Evolutionary conservation across 35 echinoderm and acorn worm genomes (phyloP).

Genomic region (Strongylocentrotus purpuratus): DNA sequence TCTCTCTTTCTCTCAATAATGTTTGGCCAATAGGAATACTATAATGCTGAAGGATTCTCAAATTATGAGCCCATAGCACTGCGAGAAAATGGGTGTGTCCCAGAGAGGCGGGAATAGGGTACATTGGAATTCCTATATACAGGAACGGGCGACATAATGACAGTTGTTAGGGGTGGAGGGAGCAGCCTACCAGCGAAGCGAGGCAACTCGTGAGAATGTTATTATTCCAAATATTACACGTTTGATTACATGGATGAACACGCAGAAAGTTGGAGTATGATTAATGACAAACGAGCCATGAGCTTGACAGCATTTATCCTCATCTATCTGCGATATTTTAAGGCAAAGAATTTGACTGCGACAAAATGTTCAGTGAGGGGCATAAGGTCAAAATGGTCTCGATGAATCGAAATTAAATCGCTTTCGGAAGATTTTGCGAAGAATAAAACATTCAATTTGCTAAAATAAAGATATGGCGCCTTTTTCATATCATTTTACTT

Average conservation of each 20-base stretch:
- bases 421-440: neutral
- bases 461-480: neutral
- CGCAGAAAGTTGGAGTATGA: neutral
- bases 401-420: neutral
- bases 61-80: neutral
- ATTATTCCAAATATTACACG: slow-evolving; percentile 3
- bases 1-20: neutral
- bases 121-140: neutral
- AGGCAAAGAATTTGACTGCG: neutral
- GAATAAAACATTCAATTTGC: neutral
- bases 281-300: slow-evolving; percentile 16
- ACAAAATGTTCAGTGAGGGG: neutral
- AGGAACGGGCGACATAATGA: neutral
- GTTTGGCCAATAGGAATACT: no score
- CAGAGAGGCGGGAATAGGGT: neutral
- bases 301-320: neutral
- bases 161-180: neutral
- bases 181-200: neutral
- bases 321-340: neutral
- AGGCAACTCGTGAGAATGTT: neutral
- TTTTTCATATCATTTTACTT: neutral
- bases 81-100: neutral
- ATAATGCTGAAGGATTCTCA: no score
- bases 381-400: neutral
- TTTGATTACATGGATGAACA: slow-evolving; percentile 16